A percentile compares a stretch with the other conserved stretches of the same genome.
phyloP scores from a whole-genome alignment of 2,797 vertebrate species.

The Hapalemur alaotrensis region DNA sequence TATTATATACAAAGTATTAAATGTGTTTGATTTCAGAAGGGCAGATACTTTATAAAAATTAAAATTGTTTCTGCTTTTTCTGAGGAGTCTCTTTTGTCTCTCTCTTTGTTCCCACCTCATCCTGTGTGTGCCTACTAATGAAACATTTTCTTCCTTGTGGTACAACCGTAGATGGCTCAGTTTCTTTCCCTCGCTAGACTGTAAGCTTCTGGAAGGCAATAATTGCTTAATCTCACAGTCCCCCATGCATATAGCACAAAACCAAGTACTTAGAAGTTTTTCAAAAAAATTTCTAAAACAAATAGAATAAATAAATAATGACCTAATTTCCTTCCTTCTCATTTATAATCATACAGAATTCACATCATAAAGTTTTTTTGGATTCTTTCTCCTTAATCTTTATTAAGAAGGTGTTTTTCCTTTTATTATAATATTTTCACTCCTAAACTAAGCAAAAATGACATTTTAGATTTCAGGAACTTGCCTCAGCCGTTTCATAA shows the following conservation, averaged over 20 bases:
- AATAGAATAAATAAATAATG: background rate
- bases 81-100: constrained; percentile 14
- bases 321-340: background rate
- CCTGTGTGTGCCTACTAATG: background rate
- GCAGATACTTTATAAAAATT: constrained; percentile 63
- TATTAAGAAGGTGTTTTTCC: background rate
- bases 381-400: background rate
- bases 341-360: background rate
- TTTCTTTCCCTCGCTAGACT: background rate
- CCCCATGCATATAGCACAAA: background rate
- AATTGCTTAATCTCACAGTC: background rate
- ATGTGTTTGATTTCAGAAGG: constrained; percentile 69
- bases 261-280: background rate
- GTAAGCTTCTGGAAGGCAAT: background rate
- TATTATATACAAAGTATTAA: constrained; percentile 70
- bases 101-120: background rate
- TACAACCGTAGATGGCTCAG: background rate
- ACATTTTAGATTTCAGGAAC: constrained; percentile 2
- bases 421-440: constrained; percentile 17
- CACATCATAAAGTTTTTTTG: background rate
- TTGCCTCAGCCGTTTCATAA: background rate
- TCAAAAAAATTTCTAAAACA: background rate
- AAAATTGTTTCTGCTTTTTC: constrained; percentile 66
- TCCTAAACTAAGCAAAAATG: background rate
- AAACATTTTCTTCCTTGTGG: background rate